Percentiles rank a stretch among this genome's conserved stretches.
These are phyloP conservation scores for Urosaurus nigricauda DNA, from an alignment of 2,797 vertebrate species.

Conservation along the genomic window DNA sequence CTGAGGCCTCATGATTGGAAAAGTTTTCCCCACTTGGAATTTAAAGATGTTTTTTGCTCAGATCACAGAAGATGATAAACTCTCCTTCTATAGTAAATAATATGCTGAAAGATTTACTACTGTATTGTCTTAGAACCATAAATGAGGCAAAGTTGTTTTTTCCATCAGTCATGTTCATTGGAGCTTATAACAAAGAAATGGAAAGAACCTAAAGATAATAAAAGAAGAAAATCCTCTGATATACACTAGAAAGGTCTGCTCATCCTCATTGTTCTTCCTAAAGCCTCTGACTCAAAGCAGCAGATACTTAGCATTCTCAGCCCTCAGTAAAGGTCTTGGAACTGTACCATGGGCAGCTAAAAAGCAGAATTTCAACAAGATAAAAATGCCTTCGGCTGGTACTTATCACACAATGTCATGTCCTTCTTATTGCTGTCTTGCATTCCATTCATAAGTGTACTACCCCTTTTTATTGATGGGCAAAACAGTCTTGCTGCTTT, in stretches of 20 bases:
- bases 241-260: not conserved
- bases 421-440: no score
- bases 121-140: conserved; percentile 11
- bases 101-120: not conserved
- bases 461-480: no score
- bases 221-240: conserved; percentile 1
- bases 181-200: not conserved
- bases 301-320: not conserved
- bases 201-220: not conserved
- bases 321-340: not conserved
- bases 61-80: not conserved
- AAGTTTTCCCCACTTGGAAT: not conserved
- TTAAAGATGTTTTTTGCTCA: not conserved
- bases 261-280: not conserved
- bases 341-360: no score
- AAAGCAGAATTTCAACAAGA: no score
- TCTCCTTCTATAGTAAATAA: not conserved
- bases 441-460: no score
- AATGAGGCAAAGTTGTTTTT: conserved; percentile 14
- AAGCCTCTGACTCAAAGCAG: not conserved
- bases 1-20: not conserved
- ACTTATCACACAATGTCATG: no score
- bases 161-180: not conserved
- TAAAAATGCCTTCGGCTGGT: no score
- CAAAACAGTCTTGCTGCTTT: no score